Evolutionary conservation across 2,888 invertebrate species (phyloP).

Genomic region (Pinctada fucata): DNA sequence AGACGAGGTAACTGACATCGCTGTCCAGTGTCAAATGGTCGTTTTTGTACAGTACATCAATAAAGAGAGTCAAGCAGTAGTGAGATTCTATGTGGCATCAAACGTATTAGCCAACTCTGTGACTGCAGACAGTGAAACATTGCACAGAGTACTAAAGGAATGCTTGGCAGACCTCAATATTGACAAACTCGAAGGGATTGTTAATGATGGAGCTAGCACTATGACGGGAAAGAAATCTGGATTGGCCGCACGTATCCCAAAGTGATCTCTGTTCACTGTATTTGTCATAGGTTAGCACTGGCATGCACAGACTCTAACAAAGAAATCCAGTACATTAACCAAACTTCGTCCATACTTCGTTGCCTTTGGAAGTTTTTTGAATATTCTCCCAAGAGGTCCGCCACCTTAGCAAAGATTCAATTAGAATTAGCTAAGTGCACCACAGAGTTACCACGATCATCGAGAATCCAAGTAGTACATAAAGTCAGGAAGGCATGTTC

Average conservation of each 20-base stretch:
- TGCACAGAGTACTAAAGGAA: slow-evolving; percentile 20
- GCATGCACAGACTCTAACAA: slow-evolving; percentile 28
- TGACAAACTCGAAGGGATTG: slow-evolving; percentile 3
- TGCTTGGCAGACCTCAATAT: slow-evolving; percentile 3
- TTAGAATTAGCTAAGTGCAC: slow-evolving; percentile 23
- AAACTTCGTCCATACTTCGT: slow-evolving; percentile 1
- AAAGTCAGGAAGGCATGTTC: slow-evolving; percentile 17
- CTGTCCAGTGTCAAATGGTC: slow-evolving; percentile 22
- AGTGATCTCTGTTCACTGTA: slow-evolving; percentile 14
- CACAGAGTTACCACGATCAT: slow-evolving; percentile 11
- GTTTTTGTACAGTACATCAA: slow-evolving; percentile 18
- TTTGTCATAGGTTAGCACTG: slow-evolving; percentile 20
- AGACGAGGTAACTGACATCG: slow-evolving; percentile 8
- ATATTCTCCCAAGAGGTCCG: slow-evolving; percentile 18
- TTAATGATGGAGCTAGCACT: slow-evolving; percentile 20
- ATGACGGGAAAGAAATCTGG: slow-evolving; percentile 15
- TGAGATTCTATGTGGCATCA: slow-evolving; percentile 5
- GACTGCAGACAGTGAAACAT: slow-evolving; percentile 14
- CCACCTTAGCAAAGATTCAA: slow-evolving; percentile 15
- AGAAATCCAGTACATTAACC: slow-evolving; percentile 6
- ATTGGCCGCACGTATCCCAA: slow-evolving; percentile 17
- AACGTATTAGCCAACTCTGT: slow-evolving; percentile 8
- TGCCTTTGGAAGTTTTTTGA: slow-evolving; percentile 26
- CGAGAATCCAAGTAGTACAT: slow-evolving; percentile 14
- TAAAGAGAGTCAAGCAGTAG: slow-evolving; percentile 3